Evolutionary conservation across 1,140 invertebrate genomes (phyloP), one percentile per base, ranked within the genome.

Genomic region (Trachymyrmex septentrionalis): DNA sequence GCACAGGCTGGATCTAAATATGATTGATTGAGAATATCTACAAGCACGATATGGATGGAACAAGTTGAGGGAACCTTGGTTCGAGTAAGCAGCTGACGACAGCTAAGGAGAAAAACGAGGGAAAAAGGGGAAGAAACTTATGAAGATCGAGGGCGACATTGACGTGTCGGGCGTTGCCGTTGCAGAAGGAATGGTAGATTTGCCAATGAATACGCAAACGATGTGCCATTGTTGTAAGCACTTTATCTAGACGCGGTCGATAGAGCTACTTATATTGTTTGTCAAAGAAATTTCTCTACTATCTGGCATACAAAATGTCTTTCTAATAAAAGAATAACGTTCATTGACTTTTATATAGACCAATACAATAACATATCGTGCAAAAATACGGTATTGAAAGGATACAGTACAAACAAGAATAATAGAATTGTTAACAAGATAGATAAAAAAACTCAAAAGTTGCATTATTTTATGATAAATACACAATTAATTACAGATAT

Each of bases 21-120:
- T 94, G 93, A 94, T 93, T 94, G 93, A 94, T 94, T 81, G 91
- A 93, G 91, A 93, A 92, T 86, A 91, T 86, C 80, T 69, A 71
- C 66, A 88, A 78, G 86, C 80, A 63, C 82, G 90, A 93, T 91
- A 87, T 90, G 91, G 90, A 92, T 92, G 87, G 90, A 63, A 63
- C 24, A 71, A 86, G 75, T 89, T 63, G 80, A 38, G 72, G 66
- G 76, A 55, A 67, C 30, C 53, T 64, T 71, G 53, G 71, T 71
- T 72, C 69, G 78, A 24, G 59, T 61, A 87, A 88, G 88, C 72
- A 82, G 53, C 73, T 59, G 61, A 57, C 61, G 88, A 87, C 81
- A 89, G 66, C 27, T 67, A 76, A 77, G 61, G 85, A 66, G 27
- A 57, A 38, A 69, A 50, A 66, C 57, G 48, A 55, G 14, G 77